phyloP scores from a whole-genome alignment of 1,140 invertebrate genomes.

The Drosophila mojavensis region DNA sequence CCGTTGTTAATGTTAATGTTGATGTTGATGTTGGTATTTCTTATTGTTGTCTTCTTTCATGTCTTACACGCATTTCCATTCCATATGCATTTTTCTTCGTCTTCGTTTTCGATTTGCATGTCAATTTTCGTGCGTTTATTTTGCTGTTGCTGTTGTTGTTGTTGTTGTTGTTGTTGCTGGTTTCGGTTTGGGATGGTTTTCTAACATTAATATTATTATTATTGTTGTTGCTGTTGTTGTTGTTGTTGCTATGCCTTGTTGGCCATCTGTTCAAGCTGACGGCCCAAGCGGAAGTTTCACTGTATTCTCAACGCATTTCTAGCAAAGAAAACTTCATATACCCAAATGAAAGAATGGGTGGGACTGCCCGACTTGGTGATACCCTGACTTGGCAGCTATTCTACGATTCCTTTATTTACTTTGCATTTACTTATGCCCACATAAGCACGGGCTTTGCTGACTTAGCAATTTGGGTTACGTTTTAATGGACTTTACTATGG shows the following conservation, averaged over 20 bases:
- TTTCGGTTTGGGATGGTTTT: background rate
- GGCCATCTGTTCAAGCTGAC: constrained; percentile 5
- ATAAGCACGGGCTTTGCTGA: no score
- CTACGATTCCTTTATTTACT: no score
- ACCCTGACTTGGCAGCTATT: no score
- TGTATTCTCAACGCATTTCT: background rate
- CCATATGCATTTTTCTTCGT: constrained; percentile 16
- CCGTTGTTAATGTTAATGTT: constrained; percentile 6
- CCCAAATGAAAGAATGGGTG: background rate
- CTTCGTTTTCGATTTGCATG: constrained; percentile 10
- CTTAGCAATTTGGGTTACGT: no score
- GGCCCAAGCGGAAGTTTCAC: background rate
- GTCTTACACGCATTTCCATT: constrained; percentile 29
- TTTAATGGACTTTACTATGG: no score
- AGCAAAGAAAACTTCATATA: background rate
- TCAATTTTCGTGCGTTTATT: constrained; percentile 8
- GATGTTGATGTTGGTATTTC: constrained; percentile 9
- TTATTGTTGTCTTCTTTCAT: constrained; percentile 28
- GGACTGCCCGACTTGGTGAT: no score
- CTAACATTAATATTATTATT: constrained; percentile 5
- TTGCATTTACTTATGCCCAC: no score
- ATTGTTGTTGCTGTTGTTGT: background rate
- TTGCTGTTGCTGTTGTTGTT: background rate
- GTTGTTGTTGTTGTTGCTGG: background rate
- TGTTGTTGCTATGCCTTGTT: background rate